These are phyloP conservation scores for Trachurus trachurus DNA, from an alignment of 2,797 vertebrate species.

Conservation along the genomic window DNA sequence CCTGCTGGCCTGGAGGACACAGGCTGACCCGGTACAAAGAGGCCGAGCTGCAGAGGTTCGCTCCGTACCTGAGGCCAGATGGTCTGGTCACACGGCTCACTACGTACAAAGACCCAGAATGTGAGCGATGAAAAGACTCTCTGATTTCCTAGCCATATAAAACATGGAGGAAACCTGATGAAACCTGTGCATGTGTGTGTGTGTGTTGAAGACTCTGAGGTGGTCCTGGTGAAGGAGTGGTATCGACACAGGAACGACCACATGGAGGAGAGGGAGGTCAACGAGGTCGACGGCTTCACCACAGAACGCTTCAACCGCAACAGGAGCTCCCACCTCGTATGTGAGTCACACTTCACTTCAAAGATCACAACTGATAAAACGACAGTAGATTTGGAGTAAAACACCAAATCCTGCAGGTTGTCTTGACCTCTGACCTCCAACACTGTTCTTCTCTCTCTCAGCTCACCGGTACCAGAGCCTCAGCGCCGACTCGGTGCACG, in stretches of 20 bases:
- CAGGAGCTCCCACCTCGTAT: constrained; percentile 83
- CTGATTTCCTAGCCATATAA: background rate
- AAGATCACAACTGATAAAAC: background rate
- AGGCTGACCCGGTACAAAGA: constrained; percentile 87
- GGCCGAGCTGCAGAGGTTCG: constrained; percentile 89
- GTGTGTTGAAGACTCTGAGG: constrained; percentile 80
- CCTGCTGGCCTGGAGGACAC: constrained; percentile 81
- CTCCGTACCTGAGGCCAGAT: constrained; percentile 79
- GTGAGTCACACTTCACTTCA: constrained; percentile 74
- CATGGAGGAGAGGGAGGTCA: constrained; percentile 85
- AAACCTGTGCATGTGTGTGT: constrained; percentile 4
- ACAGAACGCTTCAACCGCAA: constrained; percentile 84
- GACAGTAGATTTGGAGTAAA: no score
- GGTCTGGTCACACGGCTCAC: constrained; percentile 89
- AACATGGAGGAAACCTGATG: background rate
- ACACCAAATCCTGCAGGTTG: no score
- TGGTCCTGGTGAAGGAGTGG: constrained; percentile 86
- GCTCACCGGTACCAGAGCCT: no score
- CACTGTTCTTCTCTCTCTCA: no score
- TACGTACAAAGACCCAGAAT: constrained; percentile 82
- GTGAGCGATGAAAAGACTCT: constrained; percentile 80
- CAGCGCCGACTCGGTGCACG: no score
- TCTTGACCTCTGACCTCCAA: no score
- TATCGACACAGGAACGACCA: constrained; percentile 88
- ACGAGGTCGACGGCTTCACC: constrained; percentile 75